phyloP scores from a whole-genome alignment of 2,888 invertebrate species.

The Ceramica pisi region DNA sequence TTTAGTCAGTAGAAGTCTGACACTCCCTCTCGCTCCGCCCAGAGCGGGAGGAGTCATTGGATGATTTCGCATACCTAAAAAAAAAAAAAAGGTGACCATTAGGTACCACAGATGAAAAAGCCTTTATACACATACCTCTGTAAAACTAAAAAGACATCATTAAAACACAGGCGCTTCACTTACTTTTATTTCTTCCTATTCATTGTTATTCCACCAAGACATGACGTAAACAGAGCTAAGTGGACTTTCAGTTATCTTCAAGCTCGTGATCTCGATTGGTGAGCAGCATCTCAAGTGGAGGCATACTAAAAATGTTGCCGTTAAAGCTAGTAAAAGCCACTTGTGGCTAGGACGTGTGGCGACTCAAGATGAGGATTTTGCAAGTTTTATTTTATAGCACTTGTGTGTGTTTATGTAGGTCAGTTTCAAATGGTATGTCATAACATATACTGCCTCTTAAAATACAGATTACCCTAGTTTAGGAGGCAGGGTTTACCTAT shows the following conservation, averaged over 20 bases:
- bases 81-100: too few species aligned
- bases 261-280: conserved; percentile 40
- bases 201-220: conserved; percentile 37
- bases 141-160: conserved; percentile 4
- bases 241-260: conserved; percentile 36
- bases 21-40: too few species aligned
- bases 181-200: background rate
- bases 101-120: too few species aligned
- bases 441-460: background rate
- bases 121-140: too few species aligned
- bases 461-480: too few species aligned
- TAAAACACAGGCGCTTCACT: background rate
- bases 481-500: too few species aligned
- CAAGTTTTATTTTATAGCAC: conserved; percentile 11
- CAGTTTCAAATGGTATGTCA: background rate
- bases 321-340: conserved; percentile 38
- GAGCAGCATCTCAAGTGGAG: conserved; percentile 42
- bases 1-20: too few species aligned
- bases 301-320: conserved; percentile 30
- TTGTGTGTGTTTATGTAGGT: conserved; percentile 26
- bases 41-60: too few species aligned
- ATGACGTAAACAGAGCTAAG: conserved; percentile 36
- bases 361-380: conserved; percentile 8
- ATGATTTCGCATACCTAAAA: too few species aligned
- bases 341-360: conserved; percentile 47